These are phyloP conservation scores for Morinoia aosen DNA, from an alignment of 2,888 invertebrate genomes.

Conservation along the genomic window DNA sequence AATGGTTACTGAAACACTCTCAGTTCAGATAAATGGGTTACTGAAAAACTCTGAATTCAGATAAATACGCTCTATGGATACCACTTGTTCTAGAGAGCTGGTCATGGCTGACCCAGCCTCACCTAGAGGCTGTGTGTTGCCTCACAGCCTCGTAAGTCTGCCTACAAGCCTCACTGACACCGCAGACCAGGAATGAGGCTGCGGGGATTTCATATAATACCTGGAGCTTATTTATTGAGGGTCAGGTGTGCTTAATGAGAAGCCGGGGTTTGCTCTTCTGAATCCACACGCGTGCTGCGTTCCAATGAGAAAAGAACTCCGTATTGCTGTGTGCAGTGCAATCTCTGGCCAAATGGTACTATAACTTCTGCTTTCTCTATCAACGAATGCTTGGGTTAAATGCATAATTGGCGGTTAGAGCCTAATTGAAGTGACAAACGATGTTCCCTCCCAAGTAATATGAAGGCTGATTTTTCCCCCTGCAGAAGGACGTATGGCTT, in stretches of 20 bases:
- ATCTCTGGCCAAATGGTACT: background rate
- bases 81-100: too few species aligned
- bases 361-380: background rate
- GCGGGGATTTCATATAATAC: slow-evolving; percentile 5
- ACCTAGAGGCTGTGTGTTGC: background rate
- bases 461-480: too few species aligned
- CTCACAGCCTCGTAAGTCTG: background rate
- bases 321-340: background rate
- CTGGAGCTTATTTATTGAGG: background rate
- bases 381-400: background rate
- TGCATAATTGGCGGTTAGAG: too few species aligned
- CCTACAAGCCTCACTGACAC: background rate
- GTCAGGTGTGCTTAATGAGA: slow-evolving; percentile 18
- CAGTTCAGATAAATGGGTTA: too few species aligned
- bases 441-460: too few species aligned
- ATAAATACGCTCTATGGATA: too few species aligned
- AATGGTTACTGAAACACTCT: too few species aligned
- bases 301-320: background rate
- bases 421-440: too few species aligned
- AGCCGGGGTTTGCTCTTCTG: background rate
- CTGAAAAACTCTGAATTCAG: too few species aligned
- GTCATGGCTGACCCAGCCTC: too few species aligned
- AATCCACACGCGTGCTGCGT: background rate
- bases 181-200: background rate
- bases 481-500: too few species aligned